Evolutionary conservation across 2,888 invertebrate species (phyloP).

Genomic region (Cancer borealis): DNA sequence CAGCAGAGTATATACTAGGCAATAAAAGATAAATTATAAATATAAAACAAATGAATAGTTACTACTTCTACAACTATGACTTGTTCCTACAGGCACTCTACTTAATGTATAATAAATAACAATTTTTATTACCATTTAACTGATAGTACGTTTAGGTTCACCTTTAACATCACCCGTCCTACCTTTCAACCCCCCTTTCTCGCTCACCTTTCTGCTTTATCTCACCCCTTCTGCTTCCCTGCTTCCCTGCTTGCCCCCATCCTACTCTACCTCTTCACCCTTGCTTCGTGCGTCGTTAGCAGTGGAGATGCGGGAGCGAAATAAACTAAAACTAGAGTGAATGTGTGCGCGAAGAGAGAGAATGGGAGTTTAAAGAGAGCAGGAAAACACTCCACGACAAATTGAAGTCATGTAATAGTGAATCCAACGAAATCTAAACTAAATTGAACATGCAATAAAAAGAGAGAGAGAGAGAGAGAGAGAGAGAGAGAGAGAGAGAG

Average conservation of each 20-base stretch:
- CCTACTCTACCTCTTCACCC: background rate
- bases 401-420: background rate
- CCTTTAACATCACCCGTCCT: background rate
- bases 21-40: too few species aligned
- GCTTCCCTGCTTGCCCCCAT: background rate
- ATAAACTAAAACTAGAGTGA: background rate
- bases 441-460: background rate
- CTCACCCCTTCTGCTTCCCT: background rate
- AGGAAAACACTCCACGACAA: background rate
- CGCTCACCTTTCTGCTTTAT: background rate
- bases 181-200: background rate
- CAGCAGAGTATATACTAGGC: too few species aligned
- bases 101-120: too few species aligned
- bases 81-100: too few species aligned
- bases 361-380: background rate
- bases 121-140: too few species aligned
- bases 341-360: background rate
- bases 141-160: background rate
- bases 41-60: too few species aligned
- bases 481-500: slow-evolving; percentile 1
- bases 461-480: background rate
- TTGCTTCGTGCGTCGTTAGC: background rate
- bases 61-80: too few species aligned
- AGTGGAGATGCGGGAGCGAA: background rate
- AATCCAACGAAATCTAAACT: background rate